Evolutionary conservation across 2,888 invertebrate genomes (phyloP).

Genomic region (Eupeodes latifasciatus): DNA sequence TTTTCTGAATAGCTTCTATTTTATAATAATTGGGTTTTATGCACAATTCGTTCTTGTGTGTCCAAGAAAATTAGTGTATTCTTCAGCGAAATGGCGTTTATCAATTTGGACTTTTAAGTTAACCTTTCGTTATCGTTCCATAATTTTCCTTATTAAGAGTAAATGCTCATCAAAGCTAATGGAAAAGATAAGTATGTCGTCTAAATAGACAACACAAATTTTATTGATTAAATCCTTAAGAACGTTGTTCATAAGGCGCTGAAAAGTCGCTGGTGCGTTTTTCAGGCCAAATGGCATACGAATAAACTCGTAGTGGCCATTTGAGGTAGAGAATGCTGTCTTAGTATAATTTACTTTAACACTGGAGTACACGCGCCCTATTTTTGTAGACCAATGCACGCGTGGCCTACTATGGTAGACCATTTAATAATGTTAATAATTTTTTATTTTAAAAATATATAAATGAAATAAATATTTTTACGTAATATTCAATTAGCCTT

Average conservation of each 20-base stretch:
- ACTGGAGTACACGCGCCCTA: too few relatives aligned
- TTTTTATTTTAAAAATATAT: too few relatives aligned
- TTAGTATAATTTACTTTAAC: constrained; percentile 1
- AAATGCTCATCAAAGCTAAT: constrained; percentile 45
- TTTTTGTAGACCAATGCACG: too few relatives aligned
- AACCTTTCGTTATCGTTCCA: constrained; percentile 12
- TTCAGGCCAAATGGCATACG: neutral
- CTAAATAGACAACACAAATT: too few relatives aligned
- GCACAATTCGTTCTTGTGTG: constrained; percentile 24
- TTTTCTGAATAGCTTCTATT: constrained; percentile 23
- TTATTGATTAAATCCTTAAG: too few relatives aligned
- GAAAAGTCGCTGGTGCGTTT: neutral
- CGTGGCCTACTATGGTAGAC: too few relatives aligned
- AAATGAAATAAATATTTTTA: too few relatives aligned
- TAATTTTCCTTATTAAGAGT: constrained; percentile 5
- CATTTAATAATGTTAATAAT: too few relatives aligned
- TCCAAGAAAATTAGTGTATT: constrained; percentile 41
- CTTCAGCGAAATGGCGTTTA: constrained; percentile 42
- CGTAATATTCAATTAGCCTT: too few relatives aligned
- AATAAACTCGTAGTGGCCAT: constrained; percentile 21
- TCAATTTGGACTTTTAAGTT: constrained; percentile 50
- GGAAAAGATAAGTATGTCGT: constrained; percentile 54
- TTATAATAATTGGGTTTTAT: constrained; percentile 26
- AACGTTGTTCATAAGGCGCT: too few relatives aligned
- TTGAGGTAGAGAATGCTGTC: constrained; percentile 15